Percentiles rank a stretch among this genome's conserved stretches.
These are phyloP conservation scores for Phainopepla nitens DNA, from an alignment of 2,113 vertebrate genomes.

Conservation along the genomic window DNA sequence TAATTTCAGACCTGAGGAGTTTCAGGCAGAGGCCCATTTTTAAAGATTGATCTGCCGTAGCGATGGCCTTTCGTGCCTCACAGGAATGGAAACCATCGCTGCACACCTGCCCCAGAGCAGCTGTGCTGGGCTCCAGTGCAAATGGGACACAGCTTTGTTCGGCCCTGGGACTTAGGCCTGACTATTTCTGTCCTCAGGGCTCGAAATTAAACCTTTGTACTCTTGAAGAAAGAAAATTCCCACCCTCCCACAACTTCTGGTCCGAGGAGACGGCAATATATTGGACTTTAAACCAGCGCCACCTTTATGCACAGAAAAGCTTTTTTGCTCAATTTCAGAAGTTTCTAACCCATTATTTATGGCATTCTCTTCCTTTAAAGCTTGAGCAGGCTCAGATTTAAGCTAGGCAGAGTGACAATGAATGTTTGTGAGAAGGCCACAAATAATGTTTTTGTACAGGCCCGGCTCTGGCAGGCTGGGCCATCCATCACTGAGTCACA, in stretches of 20 bases:
- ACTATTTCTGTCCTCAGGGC: not conserved
- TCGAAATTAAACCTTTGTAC: not conserved
- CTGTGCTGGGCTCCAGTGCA: not conserved
- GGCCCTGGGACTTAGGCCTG: not conserved
- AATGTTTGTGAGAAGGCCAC: not conserved
- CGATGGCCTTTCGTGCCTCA: not conserved
- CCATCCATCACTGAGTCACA: not conserved
- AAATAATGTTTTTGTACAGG: not conserved
- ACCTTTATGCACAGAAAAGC: not conserved
- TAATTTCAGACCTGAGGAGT: constrained; percentile 4
- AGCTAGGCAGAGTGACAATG: not conserved
- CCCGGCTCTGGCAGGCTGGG: accelerated
- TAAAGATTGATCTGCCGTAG: not conserved
- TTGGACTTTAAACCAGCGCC: not conserved
- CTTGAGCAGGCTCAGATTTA: not conserved
- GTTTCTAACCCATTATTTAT: not conserved
- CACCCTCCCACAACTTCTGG: not conserved
- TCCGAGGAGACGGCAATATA: not conserved
- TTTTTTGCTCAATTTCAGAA: not conserved
- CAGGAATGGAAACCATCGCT: not conserved
- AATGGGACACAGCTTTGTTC: not conserved
- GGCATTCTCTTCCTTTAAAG: not conserved
- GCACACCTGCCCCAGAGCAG: not conserved
- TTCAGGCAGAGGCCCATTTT: constrained; percentile 2
- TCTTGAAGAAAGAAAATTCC: not conserved